Evolutionary conservation across 2,113 vertebrate genomes (phyloP).

Genomic region (Geococcyx californianus): DNA sequence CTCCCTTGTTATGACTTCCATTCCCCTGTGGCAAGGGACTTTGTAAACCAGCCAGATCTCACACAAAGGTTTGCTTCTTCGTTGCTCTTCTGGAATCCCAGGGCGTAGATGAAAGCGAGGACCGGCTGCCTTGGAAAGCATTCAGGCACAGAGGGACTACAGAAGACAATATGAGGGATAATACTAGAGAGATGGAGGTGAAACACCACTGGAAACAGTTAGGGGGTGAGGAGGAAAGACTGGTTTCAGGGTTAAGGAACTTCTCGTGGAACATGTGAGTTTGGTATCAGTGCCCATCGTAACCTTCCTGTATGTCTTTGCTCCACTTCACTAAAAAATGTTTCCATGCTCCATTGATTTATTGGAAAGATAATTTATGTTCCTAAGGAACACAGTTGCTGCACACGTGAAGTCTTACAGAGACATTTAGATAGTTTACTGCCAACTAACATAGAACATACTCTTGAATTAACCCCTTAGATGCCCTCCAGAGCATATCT

Average conservation of each 20-base stretch:
- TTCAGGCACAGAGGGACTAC: neutral
- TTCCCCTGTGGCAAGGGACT: slow-evolving; percentile 16
- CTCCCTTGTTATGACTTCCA: slow-evolving; percentile 48
- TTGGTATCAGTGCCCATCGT: rapidly evolving
- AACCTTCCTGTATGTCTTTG: neutral
- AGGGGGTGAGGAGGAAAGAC: neutral
- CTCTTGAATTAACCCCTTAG: neutral
- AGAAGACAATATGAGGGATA: neutral
- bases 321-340: neutral
- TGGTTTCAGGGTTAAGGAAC: neutral
- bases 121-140: neutral
- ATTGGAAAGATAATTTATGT: neutral
- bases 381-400: neutral
- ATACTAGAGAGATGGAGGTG: neutral
- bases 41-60: slow-evolving; percentile 44
- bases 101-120: neutral
- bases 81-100: slow-evolving; percentile 17
- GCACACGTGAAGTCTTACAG: neutral
- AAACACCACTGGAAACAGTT: neutral
- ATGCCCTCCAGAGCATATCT: neutral
- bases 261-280: neutral
- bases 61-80: slow-evolving; percentile 46
- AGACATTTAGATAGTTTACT: neutral
- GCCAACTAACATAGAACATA: neutral
- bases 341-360: neutral